These are phyloP conservation scores for Lophotis ruficrista DNA, from an alignment of 2,113 vertebrate genomes.

Conservation along the genomic window DNA sequence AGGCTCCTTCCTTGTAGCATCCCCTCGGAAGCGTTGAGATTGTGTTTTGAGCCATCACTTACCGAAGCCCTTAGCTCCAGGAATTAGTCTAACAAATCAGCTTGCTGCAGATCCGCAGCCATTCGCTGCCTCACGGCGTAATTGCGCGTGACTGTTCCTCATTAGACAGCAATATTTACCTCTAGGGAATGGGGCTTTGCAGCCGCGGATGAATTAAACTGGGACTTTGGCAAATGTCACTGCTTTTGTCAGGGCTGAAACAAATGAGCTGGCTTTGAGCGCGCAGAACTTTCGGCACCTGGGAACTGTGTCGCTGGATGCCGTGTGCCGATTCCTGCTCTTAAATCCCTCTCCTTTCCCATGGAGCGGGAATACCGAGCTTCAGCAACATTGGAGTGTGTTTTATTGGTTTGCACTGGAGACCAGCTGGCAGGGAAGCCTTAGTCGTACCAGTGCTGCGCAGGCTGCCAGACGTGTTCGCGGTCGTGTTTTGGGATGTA, in stretches of 20 bases:
- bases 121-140: constrained; percentile 44
- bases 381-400: rapidly evolving
- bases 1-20: not conserved
- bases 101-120: constrained; percentile 27
- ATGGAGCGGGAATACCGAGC: not conserved
- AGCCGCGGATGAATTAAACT: constrained; percentile 43
- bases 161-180: constrained; percentile 57
- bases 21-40: not conserved
- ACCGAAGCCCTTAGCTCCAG: not conserved
- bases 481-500: not conserved
- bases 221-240: constrained; percentile 55
- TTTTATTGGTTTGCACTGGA: not conserved
- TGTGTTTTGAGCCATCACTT: not conserved
- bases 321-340: not conserved
- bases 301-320: not conserved
- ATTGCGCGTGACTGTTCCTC: constrained; percentile 26
- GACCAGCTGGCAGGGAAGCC: not conserved
- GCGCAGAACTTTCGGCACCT: not conserved
- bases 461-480: not conserved
- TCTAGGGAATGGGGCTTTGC: constrained; percentile 44
- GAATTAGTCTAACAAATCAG: constrained; percentile 26
- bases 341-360: rapidly evolving
- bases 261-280: not conserved
- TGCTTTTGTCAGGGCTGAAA: constrained; percentile 33
- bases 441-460: not conserved